Evolutionary conservation across 1,140 invertebrate genomes (phyloP).

Genomic region (Epicauta chinensis): DNA sequence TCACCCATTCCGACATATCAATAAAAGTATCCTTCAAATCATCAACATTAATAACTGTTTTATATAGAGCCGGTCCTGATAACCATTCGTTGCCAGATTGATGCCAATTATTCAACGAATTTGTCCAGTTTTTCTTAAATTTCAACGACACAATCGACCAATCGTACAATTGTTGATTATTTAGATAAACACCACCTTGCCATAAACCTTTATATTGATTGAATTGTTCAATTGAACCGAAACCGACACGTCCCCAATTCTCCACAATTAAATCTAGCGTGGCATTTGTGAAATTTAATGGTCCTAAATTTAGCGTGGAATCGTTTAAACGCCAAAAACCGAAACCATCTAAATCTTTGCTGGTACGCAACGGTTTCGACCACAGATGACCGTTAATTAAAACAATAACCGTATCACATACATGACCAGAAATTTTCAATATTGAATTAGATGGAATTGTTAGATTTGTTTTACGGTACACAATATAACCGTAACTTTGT

Average conservation of each 20-base stretch:
- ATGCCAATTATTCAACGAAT: slow-evolving; percentile 22
- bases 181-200: slow-evolving; percentile 44
- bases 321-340: slow-evolving; percentile 46
- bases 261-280: slow-evolving; percentile 54
- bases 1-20: slow-evolving; percentile 43
- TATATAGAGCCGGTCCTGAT: slow-evolving; percentile 30
- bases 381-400: slow-evolving; percentile 40
- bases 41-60: slow-evolving; percentile 18
- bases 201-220: slow-evolving; percentile 49
- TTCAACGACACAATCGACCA: slow-evolving; percentile 50
- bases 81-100: not conserved
- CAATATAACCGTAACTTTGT: slow-evolving; percentile 52
- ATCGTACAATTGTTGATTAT: slow-evolving; percentile 39
- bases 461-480: slow-evolving; percentile 43
- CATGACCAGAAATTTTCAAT: slow-evolving; percentile 41
- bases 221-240: slow-evolving; percentile 42
- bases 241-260: slow-evolving; percentile 54
- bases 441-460: slow-evolving; percentile 21
- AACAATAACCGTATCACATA: slow-evolving; percentile 48
- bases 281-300: slow-evolving; percentile 24
- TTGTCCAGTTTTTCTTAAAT: slow-evolving; percentile 45
- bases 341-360: slow-evolving; percentile 39
- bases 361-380: slow-evolving; percentile 31
- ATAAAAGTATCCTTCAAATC: slow-evolving; percentile 29
- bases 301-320: slow-evolving; percentile 28